Evolutionary conservation across 2,113 vertebrate genomes (phyloP).

Genomic region (Eurypyga helias): DNA sequence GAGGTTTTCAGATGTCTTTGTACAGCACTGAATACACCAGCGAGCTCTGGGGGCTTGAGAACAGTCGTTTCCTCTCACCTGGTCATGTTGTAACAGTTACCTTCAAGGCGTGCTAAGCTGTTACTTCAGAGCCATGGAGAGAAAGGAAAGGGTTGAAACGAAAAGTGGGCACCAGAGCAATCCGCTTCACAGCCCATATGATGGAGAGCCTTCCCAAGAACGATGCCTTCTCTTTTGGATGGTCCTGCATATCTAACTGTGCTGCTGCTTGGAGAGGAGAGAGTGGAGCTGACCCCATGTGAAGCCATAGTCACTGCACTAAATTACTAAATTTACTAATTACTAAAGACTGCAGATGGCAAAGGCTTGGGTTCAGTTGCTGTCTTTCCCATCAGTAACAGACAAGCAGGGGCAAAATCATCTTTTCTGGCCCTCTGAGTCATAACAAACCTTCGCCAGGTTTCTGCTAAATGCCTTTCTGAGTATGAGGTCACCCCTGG

Average conservation of each 20-base stretch:
- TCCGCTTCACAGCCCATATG: background rate
- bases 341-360: background rate
- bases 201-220: background rate
- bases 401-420: background rate
- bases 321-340: background rate
- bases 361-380: background rate
- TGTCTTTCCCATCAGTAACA: background rate
- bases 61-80: background rate
- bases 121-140: background rate
- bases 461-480: background rate
- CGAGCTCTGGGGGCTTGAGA: background rate
- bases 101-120: background rate
- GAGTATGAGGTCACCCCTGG: background rate
- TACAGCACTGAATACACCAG: background rate
- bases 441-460: background rate
- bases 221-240: background rate
- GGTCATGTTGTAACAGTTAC: background rate
- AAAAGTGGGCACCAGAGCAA: background rate
- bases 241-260: background rate
- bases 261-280: background rate
- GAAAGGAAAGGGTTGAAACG: background rate
- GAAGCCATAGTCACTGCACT: background rate
- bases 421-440: background rate
- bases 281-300: accelerated
- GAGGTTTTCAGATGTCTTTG: background rate